Conservation (phyloP, 92 coral and sea anemone species). For the Parazoanthus darwini region DNA sequence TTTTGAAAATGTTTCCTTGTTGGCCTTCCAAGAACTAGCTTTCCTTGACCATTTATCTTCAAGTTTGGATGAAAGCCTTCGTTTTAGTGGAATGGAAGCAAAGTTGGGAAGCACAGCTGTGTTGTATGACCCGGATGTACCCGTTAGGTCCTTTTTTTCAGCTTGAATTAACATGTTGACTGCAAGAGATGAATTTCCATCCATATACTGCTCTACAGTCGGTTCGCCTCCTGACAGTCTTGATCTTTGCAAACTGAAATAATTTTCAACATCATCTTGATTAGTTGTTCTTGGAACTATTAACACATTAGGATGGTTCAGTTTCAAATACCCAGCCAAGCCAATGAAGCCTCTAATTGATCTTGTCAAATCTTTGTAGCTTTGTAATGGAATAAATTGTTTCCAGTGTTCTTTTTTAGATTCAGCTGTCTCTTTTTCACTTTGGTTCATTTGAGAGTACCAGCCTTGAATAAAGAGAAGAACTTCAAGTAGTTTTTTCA, state of each 20-base stretch:
- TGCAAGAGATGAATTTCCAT: constrained; percentile 25
- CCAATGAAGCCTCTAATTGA: constrained; percentile 38
- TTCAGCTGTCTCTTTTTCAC: neutral
- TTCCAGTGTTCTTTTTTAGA: constrained; percentile 31
- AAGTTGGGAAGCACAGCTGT: constrained; percentile 15
- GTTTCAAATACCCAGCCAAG: constrained; percentile 6
- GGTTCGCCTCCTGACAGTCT: constrained; percentile 41
- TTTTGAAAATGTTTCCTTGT: too few species aligned
- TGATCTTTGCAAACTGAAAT: constrained; percentile 39
- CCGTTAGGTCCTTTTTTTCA: neutral
- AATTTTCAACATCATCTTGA: constrained; percentile 46
- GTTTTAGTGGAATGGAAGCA: constrained; percentile 33
- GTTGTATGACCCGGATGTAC: constrained; percentile 21
- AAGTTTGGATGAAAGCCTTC: neutral
- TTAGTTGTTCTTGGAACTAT: constrained; percentile 52
- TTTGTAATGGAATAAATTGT: constrained; percentile 40
- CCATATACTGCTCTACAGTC: constrained; percentile 40
- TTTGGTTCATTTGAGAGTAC: neutral
- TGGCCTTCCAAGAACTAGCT: too few species aligned
- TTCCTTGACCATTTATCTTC: neutral
- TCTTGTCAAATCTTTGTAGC: constrained; percentile 32
- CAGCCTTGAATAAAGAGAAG: constrained; percentile 37
- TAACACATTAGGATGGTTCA: constrained; percentile 18
- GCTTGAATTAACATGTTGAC: constrained; percentile 32
- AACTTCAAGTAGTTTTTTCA: neutral